phyloP scores from a whole-genome alignment of 2,797 vertebrate genomes.

The Phataginus tricuspis region DNA sequence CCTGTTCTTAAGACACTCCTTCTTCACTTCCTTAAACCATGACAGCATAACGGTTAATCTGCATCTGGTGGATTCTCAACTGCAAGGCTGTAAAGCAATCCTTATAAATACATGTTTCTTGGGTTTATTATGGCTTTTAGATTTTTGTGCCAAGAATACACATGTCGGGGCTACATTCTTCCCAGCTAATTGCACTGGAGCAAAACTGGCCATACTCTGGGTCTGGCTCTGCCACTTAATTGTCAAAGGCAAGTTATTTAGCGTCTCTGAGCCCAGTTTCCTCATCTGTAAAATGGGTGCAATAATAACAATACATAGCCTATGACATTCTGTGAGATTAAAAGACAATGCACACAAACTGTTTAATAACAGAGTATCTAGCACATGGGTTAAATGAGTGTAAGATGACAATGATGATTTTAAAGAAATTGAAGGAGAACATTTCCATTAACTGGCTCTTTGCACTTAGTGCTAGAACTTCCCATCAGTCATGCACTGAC shows the following conservation, averaged over 20 bases:
- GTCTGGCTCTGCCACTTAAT: neutral
- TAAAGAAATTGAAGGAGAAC: neutral
- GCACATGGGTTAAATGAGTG: neutral
- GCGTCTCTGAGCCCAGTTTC: neutral
- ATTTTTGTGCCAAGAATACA: constrained; percentile 37
- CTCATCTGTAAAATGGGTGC: neutral
- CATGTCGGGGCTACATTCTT: neutral
- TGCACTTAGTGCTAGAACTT: neutral
- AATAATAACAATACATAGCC: neutral
- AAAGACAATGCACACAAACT: neutral
- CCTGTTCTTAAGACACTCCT: neutral
- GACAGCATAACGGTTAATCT: neutral
- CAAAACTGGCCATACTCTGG: neutral
- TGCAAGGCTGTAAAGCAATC: neutral
- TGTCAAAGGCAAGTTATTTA: neutral
- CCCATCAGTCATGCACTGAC: neutral
- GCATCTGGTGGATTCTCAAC: too few relatives aligned
- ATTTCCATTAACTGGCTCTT: neutral
- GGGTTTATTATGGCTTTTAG: neutral
- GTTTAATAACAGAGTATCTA: neutral
- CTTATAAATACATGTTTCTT: neutral
- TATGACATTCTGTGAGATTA: neutral
- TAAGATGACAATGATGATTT: neutral
- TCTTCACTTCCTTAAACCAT: neutral
- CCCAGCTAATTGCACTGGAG: neutral